Evolutionary conservation across 1,140 invertebrate genomes (phyloP), one percentile per base, ranked within the genome.

Genomic region (Chelonus insularis): DNA sequence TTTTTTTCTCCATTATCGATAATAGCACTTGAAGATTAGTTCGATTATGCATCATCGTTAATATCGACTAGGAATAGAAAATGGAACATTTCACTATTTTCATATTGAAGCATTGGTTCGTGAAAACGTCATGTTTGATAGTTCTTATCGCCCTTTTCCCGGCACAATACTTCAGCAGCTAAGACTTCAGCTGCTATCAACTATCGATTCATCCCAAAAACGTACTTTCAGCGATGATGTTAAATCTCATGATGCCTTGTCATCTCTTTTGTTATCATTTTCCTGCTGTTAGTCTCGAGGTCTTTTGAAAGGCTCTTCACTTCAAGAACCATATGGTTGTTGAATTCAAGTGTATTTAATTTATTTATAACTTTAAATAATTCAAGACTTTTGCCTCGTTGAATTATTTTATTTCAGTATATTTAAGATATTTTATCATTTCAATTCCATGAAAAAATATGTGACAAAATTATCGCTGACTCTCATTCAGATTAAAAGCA

Each of bases 261-360:
- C 25, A 52, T 32, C 29, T 52, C 47, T 32, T 9, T 52, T 34
- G 50, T 52, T 52, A 52, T 52, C 25, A 16, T 11, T 34, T 9
- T 20, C 21, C 2, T 2, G n/a, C n/a, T 11, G 4, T 18, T 48
- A 8, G 18, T 7, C n/a, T 21, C 45, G 14, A 8, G 16, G 6
- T 16, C 6, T 48, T 48, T 29, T 6, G 12, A 21, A 12, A 23
- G 12, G 18, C 21, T 48, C n/a, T n/a, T n/a, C n/a, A n/a, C n/a
- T n/a, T n/a, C n/a, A n/a, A n/a, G n/a, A n/a, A n/a, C n/a, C n/a
- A n/a, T n/a, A n/a, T n/a, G n/a, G n/a, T n/a, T n/a, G n/a, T n/a
- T n/a, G n/a, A n/a, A n/a, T n/a, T n/a, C n/a, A n/a, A n/a, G n/a
- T n/a, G n/a, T n/a, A n/a, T n/a, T n/a, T n/a, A n/a, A n/a, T n/a